These are phyloP conservation scores for Acanthochromis polyacanthus DNA, from an alignment of 2,113 vertebrate species.

Conservation along the genomic window DNA sequence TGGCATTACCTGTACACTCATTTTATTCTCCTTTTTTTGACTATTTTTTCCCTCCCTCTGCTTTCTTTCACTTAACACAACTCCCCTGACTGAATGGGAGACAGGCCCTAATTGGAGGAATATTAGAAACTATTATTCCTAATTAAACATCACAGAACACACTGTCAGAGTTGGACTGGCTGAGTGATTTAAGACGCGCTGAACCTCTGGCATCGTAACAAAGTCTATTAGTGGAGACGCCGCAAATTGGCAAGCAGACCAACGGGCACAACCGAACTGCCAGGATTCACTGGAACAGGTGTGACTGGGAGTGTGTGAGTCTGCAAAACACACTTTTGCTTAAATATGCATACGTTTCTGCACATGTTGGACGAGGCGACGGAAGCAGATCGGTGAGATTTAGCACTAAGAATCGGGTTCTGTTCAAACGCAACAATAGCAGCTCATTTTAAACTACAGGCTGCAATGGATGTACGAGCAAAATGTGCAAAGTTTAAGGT, in stretches of 20 bases:
- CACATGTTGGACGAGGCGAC: too few species aligned
- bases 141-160: conserved; percentile 85
- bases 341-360: too few species aligned
- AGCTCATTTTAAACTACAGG: too few species aligned
- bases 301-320: conserved; percentile 42
- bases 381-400: too few species aligned
- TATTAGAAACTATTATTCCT: conserved; percentile 86
- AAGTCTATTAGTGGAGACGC: conserved; percentile 77
- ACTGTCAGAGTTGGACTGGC: conserved; percentile 77
- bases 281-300: conserved; percentile 73
- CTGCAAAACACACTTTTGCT: not conserved
- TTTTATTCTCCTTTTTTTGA: conserved; percentile 30
- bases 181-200: conserved; percentile 77
- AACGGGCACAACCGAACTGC: conserved; percentile 62
- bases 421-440: too few species aligned
- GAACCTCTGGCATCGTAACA: conserved; percentile 83
- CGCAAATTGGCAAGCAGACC: conserved; percentile 72
- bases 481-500: too few species aligned
- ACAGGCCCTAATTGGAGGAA: conserved; percentile 77
- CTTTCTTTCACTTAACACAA: conserved; percentile 56
- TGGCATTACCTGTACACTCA: conserved; percentile 68
- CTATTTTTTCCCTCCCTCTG: conserved; percentile 15
- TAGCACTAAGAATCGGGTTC: too few species aligned
- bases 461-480: too few species aligned
- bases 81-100: conserved; percentile 64